Base-by-base conservation (phyloP, 2,888 invertebrate genomes). In the Gibbula magus region DNA sequence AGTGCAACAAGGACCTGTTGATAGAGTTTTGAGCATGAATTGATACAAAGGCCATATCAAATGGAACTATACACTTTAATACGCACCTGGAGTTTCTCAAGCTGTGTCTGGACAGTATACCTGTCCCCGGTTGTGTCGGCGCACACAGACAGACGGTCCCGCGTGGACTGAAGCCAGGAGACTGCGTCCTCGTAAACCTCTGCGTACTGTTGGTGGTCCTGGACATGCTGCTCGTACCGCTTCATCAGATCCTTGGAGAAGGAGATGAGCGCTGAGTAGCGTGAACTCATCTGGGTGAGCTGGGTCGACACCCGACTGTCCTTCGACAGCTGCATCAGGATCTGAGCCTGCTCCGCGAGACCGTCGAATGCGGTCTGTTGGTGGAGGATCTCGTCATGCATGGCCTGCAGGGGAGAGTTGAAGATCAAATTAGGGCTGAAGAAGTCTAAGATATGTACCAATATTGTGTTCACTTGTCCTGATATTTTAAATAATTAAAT, bases 131-230 rank as follows among this genome's bases (percentile, higher is more conserved):
- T 85, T 96, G 96, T 18, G 95, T 95, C 97, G 0, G 97, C 96
- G 90, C 97, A 98, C 88, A 96, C 97, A 77, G 96, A 95, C n/a
- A 98, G 93, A 91, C 97, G 97, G 84, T 96, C 96, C 89, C 95
- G 95, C 20, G 97, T 95, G 77, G 96, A 96, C 85, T 96, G 95
- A 39, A 98, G 94, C 97, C 97, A 98, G 82, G 96, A 95, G 4
- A 95, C 95, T 83, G 96, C 97, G 89, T 97, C 96, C 0, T 95
- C 95, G 83, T 88, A 89, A 0, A 88, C 85, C 75, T 96, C 96
- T 90, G 96, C 96, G 93, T 96, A 98, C 89, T 96, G 95, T 87
- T 97, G 97, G 90, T 98, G 98, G 77, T 96, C 96, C 86, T 95
- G 95, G 0, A 97, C 97, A 93, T 97, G 96, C 82, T 95, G 95